Evolutionary conservation across 2,888 invertebrate species (phyloP).

Genomic region (Orchesellides sinensis): DNA sequence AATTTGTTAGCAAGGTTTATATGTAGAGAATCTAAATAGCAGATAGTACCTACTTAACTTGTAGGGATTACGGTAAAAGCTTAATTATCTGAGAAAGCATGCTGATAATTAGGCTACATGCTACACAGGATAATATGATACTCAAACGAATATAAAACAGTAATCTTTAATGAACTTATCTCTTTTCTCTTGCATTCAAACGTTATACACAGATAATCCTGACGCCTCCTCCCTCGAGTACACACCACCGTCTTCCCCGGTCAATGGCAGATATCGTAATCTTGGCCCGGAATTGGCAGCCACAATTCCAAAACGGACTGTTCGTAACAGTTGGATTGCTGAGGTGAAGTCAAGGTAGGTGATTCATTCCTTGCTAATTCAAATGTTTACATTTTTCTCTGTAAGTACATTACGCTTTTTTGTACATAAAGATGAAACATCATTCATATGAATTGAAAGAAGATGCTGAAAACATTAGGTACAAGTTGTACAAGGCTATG

Average conservation of each 20-base stretch:
- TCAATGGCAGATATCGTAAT: conserved; percentile 71
- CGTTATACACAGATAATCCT: conserved; percentile 59
- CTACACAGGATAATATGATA: neutral
- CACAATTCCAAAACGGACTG: conserved; percentile 73
- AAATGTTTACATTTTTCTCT: neutral
- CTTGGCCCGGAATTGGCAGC: conserved; percentile 74
- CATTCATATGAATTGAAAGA: neutral
- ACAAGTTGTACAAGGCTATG: neutral
- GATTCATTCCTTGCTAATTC: conserved; percentile 7
- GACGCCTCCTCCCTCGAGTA: conserved; percentile 69
- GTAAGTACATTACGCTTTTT: neutral
- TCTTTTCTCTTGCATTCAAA: neutral
- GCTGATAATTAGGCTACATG: conserved; percentile 35
- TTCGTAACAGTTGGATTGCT: conserved; percentile 69
- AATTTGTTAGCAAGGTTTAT: neutral
- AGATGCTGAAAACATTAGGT: neutral
- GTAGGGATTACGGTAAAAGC: conserved; percentile 40
- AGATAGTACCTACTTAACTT: neutral
- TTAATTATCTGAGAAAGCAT: conserved; percentile 45
- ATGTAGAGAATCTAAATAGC: conserved; percentile 12
- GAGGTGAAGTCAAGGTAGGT: conserved; percentile 68
- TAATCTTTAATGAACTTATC: conserved; percentile 6
- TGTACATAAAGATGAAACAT: too few relatives aligned
- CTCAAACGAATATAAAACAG: conserved; percentile 3
- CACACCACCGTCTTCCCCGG: conserved; percentile 71